phyloP scores from a whole-genome alignment of 2,888 invertebrate species.

The Drepanosiphum platanoidis region DNA sequence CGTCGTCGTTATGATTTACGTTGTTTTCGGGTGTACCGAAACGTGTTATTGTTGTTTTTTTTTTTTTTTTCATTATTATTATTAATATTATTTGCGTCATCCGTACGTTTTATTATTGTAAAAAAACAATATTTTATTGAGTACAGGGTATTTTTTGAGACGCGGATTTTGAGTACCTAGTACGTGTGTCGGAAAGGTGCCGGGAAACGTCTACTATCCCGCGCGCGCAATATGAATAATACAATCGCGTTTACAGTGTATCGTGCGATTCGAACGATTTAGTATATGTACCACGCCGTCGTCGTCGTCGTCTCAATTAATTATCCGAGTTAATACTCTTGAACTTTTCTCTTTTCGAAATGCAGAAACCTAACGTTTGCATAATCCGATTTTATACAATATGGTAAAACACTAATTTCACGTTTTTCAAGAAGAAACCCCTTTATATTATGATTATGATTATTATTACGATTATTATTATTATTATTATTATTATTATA shows the following conservation, averaged over 20 bases:
- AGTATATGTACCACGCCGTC: background rate
- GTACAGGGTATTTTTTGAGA: conserved; percentile 60
- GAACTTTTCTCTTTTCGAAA: conserved; percentile 6
- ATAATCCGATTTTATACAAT: conserved; percentile 17
- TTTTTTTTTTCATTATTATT: background rate
- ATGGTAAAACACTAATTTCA: conserved; percentile 1
- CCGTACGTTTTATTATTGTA: background rate
- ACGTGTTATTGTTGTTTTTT: background rate
- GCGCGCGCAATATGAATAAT: too few species aligned
- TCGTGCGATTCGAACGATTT: conserved; percentile 11
- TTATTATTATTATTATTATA: too few species aligned
- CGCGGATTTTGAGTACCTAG: background rate
- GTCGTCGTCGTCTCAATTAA: conserved; percentile 44
- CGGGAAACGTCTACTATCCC: too few species aligned
- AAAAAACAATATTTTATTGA: too few species aligned
- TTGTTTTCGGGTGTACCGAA: background rate
- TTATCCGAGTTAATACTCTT: conserved; percentile 49
- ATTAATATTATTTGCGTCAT: background rate
- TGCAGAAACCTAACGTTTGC: conserved; percentile 12
- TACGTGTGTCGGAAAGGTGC: background rate
- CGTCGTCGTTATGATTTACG: background rate
- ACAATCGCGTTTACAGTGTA: too few species aligned
- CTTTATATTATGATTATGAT: too few species aligned
- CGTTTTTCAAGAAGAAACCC: background rate
- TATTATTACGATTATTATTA: too few species aligned